These are phyloP conservation scores for Hypomesus transpacificus DNA, from an alignment of 2,113 vertebrate species.

Conservation along the genomic window DNA sequence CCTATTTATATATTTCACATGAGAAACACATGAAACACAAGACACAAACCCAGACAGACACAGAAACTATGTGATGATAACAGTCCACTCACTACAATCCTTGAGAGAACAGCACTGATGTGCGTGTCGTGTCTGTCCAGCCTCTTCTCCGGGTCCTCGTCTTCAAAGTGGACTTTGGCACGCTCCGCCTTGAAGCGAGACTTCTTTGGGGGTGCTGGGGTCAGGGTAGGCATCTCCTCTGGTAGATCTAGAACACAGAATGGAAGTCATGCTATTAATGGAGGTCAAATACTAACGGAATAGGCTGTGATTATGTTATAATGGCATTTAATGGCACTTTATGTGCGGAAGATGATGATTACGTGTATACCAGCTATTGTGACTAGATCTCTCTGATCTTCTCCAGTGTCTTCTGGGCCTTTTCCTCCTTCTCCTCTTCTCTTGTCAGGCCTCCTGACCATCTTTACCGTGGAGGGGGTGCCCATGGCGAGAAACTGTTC, in stretches of 20 bases:
- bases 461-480: slow-evolving; percentile 72
- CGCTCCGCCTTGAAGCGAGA: slow-evolving; percentile 72
- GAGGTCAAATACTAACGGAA: neutral
- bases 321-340: neutral
- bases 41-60: no score
- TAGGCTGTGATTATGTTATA: neutral
- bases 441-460: slow-evolving; percentile 85
- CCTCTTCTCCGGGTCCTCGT: slow-evolving; percentile 79
- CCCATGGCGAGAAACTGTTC: slow-evolving; percentile 80
- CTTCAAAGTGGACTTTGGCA: slow-evolving; percentile 67
- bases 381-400: slow-evolving; percentile 79
- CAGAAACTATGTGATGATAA: no score
- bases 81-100: slow-evolving; percentile 81
- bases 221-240: slow-evolving; percentile 81
- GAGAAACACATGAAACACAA: no score
- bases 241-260: slow-evolving; percentile 74
- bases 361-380: slow-evolving; percentile 75
- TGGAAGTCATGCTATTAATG: neutral
- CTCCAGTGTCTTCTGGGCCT: neutral
- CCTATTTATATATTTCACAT: no score
- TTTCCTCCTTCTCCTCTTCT: slow-evolving; percentile 65
- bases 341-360: neutral
- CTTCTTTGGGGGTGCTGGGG: slow-evolving; percentile 87
- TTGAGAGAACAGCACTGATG: slow-evolving; percentile 88
- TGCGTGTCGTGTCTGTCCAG: slow-evolving; percentile 83